Evolutionary conservation across 2,888 invertebrate species (phyloP).

Genomic region (Chymomyza procnemis): DNA sequence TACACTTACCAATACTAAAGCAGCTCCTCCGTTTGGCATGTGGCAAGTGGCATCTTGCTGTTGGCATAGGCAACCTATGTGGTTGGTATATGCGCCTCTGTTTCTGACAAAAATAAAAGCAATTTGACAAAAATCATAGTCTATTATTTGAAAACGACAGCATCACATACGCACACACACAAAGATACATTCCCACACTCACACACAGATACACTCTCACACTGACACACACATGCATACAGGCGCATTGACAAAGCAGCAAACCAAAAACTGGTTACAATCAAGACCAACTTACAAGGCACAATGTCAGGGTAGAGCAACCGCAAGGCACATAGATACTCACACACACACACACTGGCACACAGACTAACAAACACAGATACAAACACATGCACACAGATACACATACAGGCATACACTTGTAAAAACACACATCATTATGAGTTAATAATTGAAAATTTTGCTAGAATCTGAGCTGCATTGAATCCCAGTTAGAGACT

Average conservation of each 20-base stretch:
- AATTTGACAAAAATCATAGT: conserved; percentile 42
- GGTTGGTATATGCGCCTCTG: neutral
- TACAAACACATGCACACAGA: neutral
- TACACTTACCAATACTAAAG: neutral
- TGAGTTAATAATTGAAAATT: conserved; percentile 57
- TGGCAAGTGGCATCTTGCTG: conserved; percentile 23
- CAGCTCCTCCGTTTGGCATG: conserved; percentile 17
- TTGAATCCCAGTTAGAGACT: neutral
- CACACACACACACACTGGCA: neutral
- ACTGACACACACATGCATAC: neutral
- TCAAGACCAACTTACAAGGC: neutral
- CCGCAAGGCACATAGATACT: neutral
- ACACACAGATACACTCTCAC: neutral
- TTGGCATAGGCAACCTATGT: neutral
- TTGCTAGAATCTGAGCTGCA: conserved; percentile 8
- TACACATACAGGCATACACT: neutral
- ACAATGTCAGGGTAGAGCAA: conserved; percentile 16
- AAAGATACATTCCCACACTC: neutral
- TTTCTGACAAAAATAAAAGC: conserved; percentile 32
- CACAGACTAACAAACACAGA: neutral
- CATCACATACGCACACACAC: conserved; percentile 8
- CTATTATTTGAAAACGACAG: conserved; percentile 34
- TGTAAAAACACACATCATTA: conserved; percentile 21
- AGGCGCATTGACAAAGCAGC: neutral
- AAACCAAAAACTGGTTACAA: conserved; percentile 2